Percentiles rank a stretch among this genome's conserved stretches.
phyloP scores from a whole-genome alignment of 2,113 vertebrate species.

The Poeciliopsis occidentalis region DNA sequence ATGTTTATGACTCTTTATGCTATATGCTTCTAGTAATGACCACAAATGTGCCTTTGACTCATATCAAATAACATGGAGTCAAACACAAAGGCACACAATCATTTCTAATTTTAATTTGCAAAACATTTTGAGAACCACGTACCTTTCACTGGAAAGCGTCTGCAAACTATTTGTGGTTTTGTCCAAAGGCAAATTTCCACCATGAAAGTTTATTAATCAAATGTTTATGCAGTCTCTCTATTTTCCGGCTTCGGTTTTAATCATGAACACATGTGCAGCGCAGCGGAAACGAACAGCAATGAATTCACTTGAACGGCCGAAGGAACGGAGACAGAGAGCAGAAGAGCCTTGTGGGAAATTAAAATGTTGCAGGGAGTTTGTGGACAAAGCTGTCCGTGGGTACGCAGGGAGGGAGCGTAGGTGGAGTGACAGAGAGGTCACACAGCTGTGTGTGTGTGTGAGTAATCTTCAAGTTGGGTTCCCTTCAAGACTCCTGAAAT shows the following conservation, averaged over 20 bases:
- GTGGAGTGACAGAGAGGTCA: conserved; percentile 51
- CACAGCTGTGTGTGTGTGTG: conserved; percentile 13
- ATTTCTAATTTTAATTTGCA: background rate
- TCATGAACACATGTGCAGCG: background rate
- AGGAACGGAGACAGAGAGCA: background rate
- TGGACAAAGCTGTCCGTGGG: conserved; percentile 29
- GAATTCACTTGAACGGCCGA: conserved; percentile 1
- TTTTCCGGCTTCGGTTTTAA: background rate
- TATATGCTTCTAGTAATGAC: too few relatives aligned
- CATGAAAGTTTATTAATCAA: background rate
- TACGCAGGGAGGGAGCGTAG: conserved; percentile 20
- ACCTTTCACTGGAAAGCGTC: too few relatives aligned
- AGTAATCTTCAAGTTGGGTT: conserved; percentile 16
- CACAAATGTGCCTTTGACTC: too few relatives aligned
- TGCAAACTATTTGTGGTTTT: too few relatives aligned
- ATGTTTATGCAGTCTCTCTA: background rate
- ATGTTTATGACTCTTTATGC: too few relatives aligned
- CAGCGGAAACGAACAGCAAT: background rate
- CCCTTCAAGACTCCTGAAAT: conserved; percentile 34
- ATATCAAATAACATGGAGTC: background rate
- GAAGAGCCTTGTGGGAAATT: conserved; percentile 54
- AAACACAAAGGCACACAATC: background rate
- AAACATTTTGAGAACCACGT: too few relatives aligned
- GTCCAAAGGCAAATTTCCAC: background rate
- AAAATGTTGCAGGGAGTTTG: conserved; percentile 37